Evolutionary conservation across 2,113 vertebrate species (phyloP).

Genomic region (Pionites leucogaster): DNA sequence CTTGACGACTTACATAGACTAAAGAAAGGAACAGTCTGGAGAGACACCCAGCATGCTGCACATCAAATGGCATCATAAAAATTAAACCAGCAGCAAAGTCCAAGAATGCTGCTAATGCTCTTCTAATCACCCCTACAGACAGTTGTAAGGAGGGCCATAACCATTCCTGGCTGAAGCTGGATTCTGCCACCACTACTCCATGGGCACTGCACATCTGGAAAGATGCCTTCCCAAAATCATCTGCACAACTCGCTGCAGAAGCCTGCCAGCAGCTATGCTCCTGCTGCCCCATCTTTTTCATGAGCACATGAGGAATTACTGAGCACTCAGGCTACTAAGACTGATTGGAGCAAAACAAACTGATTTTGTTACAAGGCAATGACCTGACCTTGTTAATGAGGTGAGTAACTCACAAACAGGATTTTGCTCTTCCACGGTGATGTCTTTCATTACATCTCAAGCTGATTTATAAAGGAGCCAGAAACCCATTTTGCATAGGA

Average conservation of each 20-base stretch:
- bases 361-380: slow-evolving; percentile 10
- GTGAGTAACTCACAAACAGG: neutral
- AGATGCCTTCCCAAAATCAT: neutral
- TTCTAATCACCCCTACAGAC: neutral
- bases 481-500: neutral
- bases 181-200: neutral
- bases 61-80: neutral
- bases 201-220: neutral
- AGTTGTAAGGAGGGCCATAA: neutral
- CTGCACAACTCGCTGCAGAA: neutral
- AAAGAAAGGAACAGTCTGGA: neutral
- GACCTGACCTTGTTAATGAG: neutral
- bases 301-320: neutral
- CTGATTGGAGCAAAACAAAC: slow-evolving; percentile 42
- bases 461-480: neutral
- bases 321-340: neutral
- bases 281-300: neutral
- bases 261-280: neutral
- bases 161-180: neutral
- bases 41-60: neutral
- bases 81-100: neutral
- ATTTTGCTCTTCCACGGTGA: neutral
- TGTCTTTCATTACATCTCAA: neutral
- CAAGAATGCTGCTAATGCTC: neutral
- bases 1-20: neutral